phyloP scores from a whole-genome alignment of 2,113 vertebrate genomes.

The Balaeniceps rex region DNA sequence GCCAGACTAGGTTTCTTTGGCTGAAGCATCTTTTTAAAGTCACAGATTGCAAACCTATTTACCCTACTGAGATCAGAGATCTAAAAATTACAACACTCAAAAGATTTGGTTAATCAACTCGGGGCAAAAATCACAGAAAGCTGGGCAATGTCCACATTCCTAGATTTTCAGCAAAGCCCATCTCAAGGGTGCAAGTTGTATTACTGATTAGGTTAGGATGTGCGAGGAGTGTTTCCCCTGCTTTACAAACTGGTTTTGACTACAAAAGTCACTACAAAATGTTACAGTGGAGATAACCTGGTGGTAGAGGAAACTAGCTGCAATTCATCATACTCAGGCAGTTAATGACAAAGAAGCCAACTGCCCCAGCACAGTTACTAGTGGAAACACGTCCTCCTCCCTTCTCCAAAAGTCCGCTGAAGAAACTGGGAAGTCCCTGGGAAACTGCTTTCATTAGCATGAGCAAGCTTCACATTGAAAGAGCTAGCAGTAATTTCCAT shows the following conservation, averaged over 20 bases:
- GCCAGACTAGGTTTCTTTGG: neutral
- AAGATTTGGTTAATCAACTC: neutral
- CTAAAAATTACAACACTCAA: neutral
- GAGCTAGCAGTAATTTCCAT: neutral
- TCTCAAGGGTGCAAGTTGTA: too few species aligned
- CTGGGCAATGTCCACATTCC: too few species aligned
- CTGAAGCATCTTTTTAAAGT: neutral
- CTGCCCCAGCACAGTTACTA: neutral
- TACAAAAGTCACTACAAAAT: neutral
- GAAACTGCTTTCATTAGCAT: neutral
- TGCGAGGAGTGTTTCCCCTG: fast-evolving
- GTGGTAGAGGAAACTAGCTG: neutral
- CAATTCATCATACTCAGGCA: neutral
- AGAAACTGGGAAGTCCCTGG: neutral
- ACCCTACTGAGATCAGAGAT: neutral
- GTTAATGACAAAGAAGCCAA: neutral
- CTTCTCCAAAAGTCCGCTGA: neutral
- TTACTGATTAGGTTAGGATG: fast-evolving
- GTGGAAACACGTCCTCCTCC: neutral
- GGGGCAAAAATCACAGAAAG: neutral
- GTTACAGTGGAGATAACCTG: neutral
- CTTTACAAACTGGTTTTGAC: neutral
- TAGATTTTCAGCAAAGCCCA: neutral
- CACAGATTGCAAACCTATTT: neutral
- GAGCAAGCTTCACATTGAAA: neutral